Conservation (phyloP, 2,797 vertebrate species). For the Mus minutoides region DNA sequence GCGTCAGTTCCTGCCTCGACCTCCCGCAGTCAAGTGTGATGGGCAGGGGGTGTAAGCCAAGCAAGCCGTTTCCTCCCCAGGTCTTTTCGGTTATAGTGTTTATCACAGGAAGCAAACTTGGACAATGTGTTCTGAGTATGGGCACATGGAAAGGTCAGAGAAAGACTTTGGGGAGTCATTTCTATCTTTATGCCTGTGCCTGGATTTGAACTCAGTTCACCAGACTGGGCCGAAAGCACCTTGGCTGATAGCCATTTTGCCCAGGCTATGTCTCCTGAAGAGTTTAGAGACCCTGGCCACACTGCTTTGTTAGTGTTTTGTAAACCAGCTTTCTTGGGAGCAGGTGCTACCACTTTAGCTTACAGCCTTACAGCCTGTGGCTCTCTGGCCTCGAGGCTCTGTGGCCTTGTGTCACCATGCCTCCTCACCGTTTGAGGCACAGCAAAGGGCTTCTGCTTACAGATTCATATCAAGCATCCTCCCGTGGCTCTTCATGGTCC, state of each 20-base stretch:
- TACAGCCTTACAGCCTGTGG: neutral
- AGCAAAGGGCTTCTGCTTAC: neutral
- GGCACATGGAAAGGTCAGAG: neutral
- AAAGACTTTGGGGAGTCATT: neutral
- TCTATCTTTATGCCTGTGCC: neutral
- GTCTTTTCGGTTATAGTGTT: neutral
- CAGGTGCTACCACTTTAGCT: neutral
- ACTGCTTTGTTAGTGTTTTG: neutral
- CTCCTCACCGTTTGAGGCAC: neutral
- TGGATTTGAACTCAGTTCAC: neutral
- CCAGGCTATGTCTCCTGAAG: neutral
- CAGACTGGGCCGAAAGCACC: neutral
- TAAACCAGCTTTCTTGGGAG: neutral
- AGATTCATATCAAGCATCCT: neutral
- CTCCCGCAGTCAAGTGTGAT: no score
- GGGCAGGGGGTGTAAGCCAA: neutral
- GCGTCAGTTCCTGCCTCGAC: neutral
- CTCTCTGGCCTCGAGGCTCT: neutral
- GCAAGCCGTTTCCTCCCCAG: neutral
- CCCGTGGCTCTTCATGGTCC: neutral
- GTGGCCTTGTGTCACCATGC: neutral
- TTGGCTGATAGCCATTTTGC: neutral
- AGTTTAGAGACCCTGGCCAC: neutral
- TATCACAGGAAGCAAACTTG: neutral
- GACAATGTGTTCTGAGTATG: neutral